phyloP scores from a whole-genome alignment of 2,888 invertebrate species.

The Drosophila seclusa region DNA sequence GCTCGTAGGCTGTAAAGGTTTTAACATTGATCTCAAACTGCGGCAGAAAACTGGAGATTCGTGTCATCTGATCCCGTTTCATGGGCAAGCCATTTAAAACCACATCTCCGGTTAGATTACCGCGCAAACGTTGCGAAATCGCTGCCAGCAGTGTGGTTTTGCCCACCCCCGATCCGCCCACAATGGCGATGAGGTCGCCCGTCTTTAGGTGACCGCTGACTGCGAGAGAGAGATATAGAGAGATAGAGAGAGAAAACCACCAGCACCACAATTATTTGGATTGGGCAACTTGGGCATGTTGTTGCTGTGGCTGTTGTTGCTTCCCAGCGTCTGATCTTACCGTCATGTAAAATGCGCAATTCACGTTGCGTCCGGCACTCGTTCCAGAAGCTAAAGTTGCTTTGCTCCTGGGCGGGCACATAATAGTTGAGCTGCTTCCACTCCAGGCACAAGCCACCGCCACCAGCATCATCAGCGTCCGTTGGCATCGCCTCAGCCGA shows the following conservation, averaged over 20 bases:
- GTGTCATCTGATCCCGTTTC: constrained; percentile 88
- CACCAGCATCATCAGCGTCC: constrained; percentile 23
- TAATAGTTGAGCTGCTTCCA: constrained; percentile 83
- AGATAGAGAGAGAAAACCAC: background rate
- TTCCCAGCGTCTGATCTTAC: constrained; percentile 56
- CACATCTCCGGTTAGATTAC: constrained; percentile 89
- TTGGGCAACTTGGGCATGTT: constrained; percentile 1
- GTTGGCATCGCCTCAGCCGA: constrained; percentile 11
- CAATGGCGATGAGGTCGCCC: constrained; percentile 90
- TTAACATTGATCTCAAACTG: constrained; percentile 93
- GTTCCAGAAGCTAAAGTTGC: constrained; percentile 83
- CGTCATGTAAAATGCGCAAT: constrained; percentile 78
- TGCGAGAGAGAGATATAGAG: constrained; percentile 76
- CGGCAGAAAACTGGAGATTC: constrained; percentile 93
- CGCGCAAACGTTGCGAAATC: constrained; percentile 90
- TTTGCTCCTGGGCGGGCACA: constrained; percentile 82
- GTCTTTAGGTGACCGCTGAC: constrained; percentile 89
- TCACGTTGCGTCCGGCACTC: constrained; percentile 78
- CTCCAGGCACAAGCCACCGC: constrained; percentile 76
- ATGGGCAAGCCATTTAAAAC: constrained; percentile 89
- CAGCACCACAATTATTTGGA: constrained; percentile 37
- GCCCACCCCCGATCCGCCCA: constrained; percentile 91
- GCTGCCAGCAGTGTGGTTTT: constrained; percentile 91
- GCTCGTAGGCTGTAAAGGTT: constrained; percentile 91
- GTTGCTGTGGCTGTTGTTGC: background rate